Conservation (phyloP, 2,888 invertebrate species). For the Cephus sareptanus region DNA sequence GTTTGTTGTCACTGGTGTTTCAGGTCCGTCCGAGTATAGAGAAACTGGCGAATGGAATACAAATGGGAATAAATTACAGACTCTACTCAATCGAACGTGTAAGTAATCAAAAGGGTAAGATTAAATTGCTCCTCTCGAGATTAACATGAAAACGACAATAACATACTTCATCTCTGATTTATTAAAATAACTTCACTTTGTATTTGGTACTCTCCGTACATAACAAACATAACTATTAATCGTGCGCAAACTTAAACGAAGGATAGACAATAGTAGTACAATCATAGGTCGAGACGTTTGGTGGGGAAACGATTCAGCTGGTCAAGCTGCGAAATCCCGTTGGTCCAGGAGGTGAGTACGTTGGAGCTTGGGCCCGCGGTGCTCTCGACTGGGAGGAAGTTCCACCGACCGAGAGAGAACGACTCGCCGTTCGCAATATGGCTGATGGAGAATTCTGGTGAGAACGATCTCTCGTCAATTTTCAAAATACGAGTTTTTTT, state of each 20-base stretch:
- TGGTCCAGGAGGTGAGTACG: conserved; percentile 74
- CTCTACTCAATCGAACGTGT: conserved; percentile 80
- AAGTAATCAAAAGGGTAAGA: conserved; percentile 44
- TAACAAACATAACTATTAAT: not conserved
- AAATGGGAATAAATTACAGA: conserved; percentile 84
- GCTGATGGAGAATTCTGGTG: conserved; percentile 81
- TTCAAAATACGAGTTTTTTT: not conserved
- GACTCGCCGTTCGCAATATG: conserved; percentile 74
- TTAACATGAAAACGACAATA: not conserved
- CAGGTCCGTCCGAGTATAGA: conserved; percentile 72
- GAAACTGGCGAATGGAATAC: conserved; percentile 77
- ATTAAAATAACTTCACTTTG: not conserved
- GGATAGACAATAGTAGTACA: not conserved
- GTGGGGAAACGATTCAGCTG: conserved; percentile 78
- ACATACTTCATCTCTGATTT: not conserved
- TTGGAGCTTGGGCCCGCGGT: conserved; percentile 77
- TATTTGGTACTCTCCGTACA: not conserved
- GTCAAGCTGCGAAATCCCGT: conserved; percentile 79
- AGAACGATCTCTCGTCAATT: conserved; percentile 25
- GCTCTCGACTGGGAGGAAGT: conserved; percentile 83
- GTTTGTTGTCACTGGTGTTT: conserved; percentile 26
- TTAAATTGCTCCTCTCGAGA: not conserved
- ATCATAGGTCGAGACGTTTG: conserved; percentile 75
- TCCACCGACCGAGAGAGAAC: conserved; percentile 78
- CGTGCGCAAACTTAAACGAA: not conserved